Conservation (phyloP, 2,113 vertebrate species). For the Romanogobio albipinnatus region DNA sequence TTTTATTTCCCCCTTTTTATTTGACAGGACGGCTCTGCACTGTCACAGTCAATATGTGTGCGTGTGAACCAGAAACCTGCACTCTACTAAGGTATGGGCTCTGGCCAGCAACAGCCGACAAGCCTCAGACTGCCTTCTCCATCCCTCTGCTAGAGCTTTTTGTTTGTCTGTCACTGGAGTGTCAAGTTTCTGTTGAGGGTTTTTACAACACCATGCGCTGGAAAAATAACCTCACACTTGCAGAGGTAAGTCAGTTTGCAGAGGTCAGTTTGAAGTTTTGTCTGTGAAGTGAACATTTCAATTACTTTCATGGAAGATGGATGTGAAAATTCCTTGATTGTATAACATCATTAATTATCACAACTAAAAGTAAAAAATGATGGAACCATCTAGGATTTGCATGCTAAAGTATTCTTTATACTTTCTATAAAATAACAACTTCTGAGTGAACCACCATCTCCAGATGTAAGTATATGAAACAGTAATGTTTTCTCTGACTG, state of each 20-base stretch:
- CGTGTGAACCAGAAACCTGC: neutral
- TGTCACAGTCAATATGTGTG: neutral
- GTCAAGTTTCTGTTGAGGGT: slow-evolving; percentile 38
- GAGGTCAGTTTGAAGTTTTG: neutral
- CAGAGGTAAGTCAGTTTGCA: slow-evolving; percentile 23
- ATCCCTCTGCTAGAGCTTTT: slow-evolving; percentile 30
- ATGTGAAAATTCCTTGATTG: neutral
- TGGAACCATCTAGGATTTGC: slow-evolving; percentile 5
- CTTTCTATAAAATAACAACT: slow-evolving; percentile 13
- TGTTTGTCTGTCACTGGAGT: slow-evolving; percentile 37
- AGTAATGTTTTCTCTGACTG: neutral
- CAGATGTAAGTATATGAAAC: neutral
- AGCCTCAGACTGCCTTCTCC: slow-evolving; percentile 14
- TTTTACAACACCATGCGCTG: slow-evolving; percentile 31
- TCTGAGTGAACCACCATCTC: neutral
- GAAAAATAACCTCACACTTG: slow-evolving; percentile 29
- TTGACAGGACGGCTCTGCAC: neutral
- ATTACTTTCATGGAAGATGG: neutral
- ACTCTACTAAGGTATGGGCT: neutral
- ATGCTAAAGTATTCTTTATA: neutral
- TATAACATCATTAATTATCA: neutral
- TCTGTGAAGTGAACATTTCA: neutral
- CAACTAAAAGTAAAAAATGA: slow-evolving; percentile 5
- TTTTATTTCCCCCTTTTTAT: neutral
- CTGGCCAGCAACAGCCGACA: slow-evolving; percentile 12